Base-by-base conservation (phyloP, 2,113 vertebrate species). In the Tychaedon coryphoeus region DNA sequence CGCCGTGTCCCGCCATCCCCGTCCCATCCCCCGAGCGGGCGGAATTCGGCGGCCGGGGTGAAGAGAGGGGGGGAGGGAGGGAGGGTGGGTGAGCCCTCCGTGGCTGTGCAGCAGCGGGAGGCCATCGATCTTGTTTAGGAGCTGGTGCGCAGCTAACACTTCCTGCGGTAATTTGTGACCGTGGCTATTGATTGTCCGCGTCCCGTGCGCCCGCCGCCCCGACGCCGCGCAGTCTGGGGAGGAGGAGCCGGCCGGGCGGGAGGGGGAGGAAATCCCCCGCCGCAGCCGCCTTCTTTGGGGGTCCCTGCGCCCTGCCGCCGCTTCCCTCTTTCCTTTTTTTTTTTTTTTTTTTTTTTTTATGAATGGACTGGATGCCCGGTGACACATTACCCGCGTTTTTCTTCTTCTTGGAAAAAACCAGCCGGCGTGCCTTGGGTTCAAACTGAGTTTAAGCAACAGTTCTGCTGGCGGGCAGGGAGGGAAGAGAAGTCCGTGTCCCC, bases 171-270 rank as follows among this genome's bases (percentile, higher is more conserved):
- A 97, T 97, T 97, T 93, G 97, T 95, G 90, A 86, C 93, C 54
- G 4, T 16, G 92, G 72, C 92, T 78, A 74, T 88, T 85, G 91
- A 88, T 73, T 86, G 92, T 84, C 60, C 81, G 80, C 90, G 83
- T 87, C 95, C 93, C 87, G 95, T 97, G 96, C 96, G 97, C 97
- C 97, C 81, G 57, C 91, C 94, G 93, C 91, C 97, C 93, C 87
- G 98, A 98, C 98, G 98, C 98, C 98, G 86, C 80, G 96, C 97
- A 97, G 98, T 98, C 98, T 99, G 97, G 54, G 64, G 96, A 90
- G 98, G 98, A 89, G 98, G 97, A 42, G 75, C 75, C 60, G 36
- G 60, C 31, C 38, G 24, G 31, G 5, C 36, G 47, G 58, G 31
- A 64, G 47, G 58, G 88, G 97, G 96, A 97, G 80, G 79, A 57